A percentile compares a stretch with the other conserved stretches of the same genome.
These are phyloP conservation scores for Halictus rubicundus DNA, from an alignment of 1,140 invertebrate species.

Conservation along the genomic window DNA sequence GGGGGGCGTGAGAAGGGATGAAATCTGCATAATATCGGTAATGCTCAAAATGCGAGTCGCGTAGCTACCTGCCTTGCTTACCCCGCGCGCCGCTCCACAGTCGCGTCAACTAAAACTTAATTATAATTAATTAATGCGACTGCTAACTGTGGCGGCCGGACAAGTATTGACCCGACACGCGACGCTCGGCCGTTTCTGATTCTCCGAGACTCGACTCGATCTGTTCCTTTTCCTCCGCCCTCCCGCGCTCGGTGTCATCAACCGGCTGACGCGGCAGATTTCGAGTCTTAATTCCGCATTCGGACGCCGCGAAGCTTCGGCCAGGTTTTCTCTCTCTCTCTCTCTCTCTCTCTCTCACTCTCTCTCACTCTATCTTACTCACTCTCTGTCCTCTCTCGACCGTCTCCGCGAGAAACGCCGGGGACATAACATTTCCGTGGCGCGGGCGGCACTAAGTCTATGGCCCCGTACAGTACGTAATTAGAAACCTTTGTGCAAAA, in stretches of 20 bases:
- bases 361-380: too few species aligned
- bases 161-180: slow-evolving; percentile 71
- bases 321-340: too few species aligned
- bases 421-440: slow-evolving; percentile 68
- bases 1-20: slow-evolving; percentile 16
- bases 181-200: slow-evolving; percentile 45
- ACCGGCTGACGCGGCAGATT: slow-evolving; percentile 37
- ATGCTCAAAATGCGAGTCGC: slow-evolving; percentile 79
- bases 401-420: neutral
- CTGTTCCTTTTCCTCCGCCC: neutral
- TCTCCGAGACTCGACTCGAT: slow-evolving; percentile 32
- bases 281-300: slow-evolving; percentile 46
- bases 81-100: slow-evolving; percentile 73
- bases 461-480: slow-evolving; percentile 80
- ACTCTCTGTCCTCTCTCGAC: neutral
- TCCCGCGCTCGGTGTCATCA: slow-evolving; percentile 19
- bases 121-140: slow-evolving; percentile 89
- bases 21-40: slow-evolving; percentile 80
- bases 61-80: slow-evolving; percentile 73
- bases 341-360: too few species aligned
- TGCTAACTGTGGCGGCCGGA: slow-evolving; percentile 74
- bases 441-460: slow-evolving; percentile 76
- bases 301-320: slow-evolving; percentile 12
- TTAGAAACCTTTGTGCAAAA: slow-evolving; percentile 84
- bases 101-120: slow-evolving; percentile 89